phyloP scores from a whole-genome alignment of 1,140 invertebrate species.

The Melanaphis sacchari region DNA sequence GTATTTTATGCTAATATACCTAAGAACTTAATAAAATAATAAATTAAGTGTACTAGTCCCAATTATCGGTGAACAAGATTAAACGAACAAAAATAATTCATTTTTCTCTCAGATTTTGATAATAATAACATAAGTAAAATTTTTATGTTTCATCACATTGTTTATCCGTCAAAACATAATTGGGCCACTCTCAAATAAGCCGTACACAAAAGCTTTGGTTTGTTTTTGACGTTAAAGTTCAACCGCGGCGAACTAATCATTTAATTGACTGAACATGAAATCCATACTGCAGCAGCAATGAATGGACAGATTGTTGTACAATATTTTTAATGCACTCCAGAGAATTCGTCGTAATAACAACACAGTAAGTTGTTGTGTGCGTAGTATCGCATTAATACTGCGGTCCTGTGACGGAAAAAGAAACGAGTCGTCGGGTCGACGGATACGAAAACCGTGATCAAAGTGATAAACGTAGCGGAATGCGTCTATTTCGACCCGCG shows the following conservation, averaged over 20 bases:
- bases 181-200: slow-evolving; percentile 8
- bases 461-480: not conserved
- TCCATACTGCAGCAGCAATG: not conserved
- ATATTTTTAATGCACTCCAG: slow-evolving; percentile 22
- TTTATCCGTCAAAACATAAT: slow-evolving; percentile 37
- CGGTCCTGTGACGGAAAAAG: not conserved
- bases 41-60: not conserved
- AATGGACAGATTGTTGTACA: not conserved
- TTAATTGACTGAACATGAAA: slow-evolving; percentile 41
- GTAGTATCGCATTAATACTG: not conserved
- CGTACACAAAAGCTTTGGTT: slow-evolving; percentile 10
- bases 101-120: not conserved
- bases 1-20: not conserved
- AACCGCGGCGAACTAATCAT: slow-evolving; percentile 17
- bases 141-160: slow-evolving; percentile 28
- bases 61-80: no score
- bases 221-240: slow-evolving; percentile 45
- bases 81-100: no score
- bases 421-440: not conserved
- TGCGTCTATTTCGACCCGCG: not conserved
- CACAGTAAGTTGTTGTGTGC: not conserved
- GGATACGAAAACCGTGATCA: not conserved
- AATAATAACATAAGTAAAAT: not conserved
- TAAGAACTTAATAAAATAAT: not conserved
- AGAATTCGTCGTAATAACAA: not conserved